Evolutionary conservation across 2,113 vertebrate species (phyloP).

Genomic region (Phodopus roborovskii): DNA sequence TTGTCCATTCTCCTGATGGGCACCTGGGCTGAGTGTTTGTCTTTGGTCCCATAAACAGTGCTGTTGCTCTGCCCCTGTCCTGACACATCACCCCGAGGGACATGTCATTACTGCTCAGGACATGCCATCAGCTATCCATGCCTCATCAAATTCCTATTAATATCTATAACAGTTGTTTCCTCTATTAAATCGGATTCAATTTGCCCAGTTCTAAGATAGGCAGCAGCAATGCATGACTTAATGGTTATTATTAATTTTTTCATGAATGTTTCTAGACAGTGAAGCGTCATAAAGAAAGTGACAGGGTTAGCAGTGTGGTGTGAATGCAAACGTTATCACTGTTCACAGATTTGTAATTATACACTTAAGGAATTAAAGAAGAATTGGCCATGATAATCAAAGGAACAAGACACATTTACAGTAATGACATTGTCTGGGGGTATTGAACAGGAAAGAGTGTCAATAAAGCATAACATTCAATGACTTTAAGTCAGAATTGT

Average conservation of each 20-base stretch:
- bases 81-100: not conserved
- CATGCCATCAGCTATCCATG: not conserved
- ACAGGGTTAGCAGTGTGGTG: not conserved
- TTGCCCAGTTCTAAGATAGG: not conserved
- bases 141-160: not conserved
- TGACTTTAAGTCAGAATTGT: not conserved
- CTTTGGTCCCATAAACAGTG: not conserved
- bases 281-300: not conserved
- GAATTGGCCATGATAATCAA: not conserved
- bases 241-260: not conserved
- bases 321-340: not conserved
- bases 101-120: not conserved
- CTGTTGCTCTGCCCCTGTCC: not conserved
- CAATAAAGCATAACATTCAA: not conserved
- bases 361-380: not conserved
- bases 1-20: not conserved
- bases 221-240: not conserved
- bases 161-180: not conserved
- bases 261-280: not conserved
- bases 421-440: not conserved
- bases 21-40: not conserved
- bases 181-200: not conserved
- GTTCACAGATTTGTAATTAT: not conserved
- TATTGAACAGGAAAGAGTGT: not conserved
- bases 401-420: not conserved